Conservation (phyloP, 2,888 invertebrate genomes). For the Timandra comae region DNA sequence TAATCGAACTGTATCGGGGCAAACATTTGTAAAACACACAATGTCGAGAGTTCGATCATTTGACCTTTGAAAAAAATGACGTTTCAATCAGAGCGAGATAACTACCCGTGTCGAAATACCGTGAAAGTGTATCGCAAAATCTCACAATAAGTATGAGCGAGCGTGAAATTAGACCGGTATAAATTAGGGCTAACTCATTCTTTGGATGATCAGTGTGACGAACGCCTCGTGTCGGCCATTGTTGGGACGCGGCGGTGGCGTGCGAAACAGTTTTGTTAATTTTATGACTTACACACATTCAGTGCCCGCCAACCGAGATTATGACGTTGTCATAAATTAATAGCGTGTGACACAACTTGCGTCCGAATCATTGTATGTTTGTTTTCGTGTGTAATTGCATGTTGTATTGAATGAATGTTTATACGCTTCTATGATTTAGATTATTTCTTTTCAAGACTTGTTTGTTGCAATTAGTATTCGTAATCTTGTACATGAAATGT, state of each 20-base stretch:
- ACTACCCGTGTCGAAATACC: constrained; percentile 63
- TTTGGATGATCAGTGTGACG: constrained; percentile 49
- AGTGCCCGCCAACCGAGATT: constrained; percentile 35
- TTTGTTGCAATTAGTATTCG: too few species aligned
- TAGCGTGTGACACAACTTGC: constrained; percentile 36
- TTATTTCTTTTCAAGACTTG: too few species aligned
- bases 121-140: constrained; percentile 61
- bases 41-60: constrained; percentile 16
- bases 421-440: too few species aligned
- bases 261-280: constrained; percentile 67
- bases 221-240: constrained; percentile 63
- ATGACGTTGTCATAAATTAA: constrained; percentile 44
- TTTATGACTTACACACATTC: constrained; percentile 45
- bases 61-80: constrained; percentile 42
- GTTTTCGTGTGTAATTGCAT: constrained; percentile 19
- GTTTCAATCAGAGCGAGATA: constrained; percentile 52
- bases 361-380: constrained; percentile 23
- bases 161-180: constrained; percentile 67
- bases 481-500: too few species aligned
- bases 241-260: constrained; percentile 45
- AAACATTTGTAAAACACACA: constrained; percentile 27
- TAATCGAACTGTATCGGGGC: constrained; percentile 24
- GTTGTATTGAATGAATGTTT: too few species aligned
- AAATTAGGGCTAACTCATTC: constrained; percentile 64
- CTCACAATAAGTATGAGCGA: constrained; percentile 65